phyloP scores from a whole-genome alignment of 1,140 invertebrate species.

The Diploscapter pachys region DNA sequence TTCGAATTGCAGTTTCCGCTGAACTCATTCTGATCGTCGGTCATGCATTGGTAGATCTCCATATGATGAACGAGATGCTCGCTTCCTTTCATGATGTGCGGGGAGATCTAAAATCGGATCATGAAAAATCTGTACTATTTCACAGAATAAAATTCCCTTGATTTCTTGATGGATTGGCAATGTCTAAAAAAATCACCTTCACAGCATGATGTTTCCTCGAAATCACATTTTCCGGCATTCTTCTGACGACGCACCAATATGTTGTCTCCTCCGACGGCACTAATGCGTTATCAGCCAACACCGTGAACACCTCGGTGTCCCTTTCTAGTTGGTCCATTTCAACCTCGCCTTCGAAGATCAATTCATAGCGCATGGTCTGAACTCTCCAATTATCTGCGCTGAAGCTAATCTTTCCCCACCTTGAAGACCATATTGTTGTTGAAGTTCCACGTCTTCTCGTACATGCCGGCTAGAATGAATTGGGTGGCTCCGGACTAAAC shows the following conservation, averaged over 20 bases:
- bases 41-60: conserved; percentile 92
- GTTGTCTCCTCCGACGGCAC: conserved; percentile 84
- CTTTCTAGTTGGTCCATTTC: background rate
- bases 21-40: conserved; percentile 71
- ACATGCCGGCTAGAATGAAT: conserved; percentile 43
- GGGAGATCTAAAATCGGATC: conserved; percentile 70
- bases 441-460: conserved; percentile 5
- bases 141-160: background rate
- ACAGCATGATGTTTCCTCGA: conserved; percentile 78
- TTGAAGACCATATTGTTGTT: conserved; percentile 1
- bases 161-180: background rate
- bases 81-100: conserved; percentile 73
- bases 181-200: conserved; percentile 64
- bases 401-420: too few relatives aligned
- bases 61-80: conserved; percentile 93
- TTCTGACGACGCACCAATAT: conserved; percentile 87
- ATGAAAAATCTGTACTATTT: background rate
- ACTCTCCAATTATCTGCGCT: background rate
- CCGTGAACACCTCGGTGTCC: conserved; percentile 25
- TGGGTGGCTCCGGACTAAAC: conserved; percentile 54
- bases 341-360: conserved; percentile 9
- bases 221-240: conserved; percentile 69
- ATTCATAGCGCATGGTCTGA: conserved; percentile 15
- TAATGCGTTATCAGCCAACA: conserved; percentile 50
- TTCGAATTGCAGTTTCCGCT: conserved; percentile 74